Percentiles rank a stretch among this genome's conserved stretches.
phyloP scores from a whole-genome alignment of 2,888 invertebrate genomes.

The Taphrorychus bicolor region DNA sequence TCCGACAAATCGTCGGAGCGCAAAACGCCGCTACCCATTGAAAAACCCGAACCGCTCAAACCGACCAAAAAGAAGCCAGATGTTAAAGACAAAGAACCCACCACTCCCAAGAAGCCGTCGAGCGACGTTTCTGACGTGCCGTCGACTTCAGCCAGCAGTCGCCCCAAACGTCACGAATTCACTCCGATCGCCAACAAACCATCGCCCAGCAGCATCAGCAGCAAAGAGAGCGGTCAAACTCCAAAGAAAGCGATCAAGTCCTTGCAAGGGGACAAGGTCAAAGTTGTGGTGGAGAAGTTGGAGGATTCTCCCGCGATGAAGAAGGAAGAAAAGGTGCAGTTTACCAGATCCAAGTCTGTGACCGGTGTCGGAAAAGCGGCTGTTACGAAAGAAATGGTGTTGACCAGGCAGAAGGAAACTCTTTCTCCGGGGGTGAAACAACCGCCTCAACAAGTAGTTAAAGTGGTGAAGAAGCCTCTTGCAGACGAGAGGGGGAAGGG shows the following conservation, averaged over 20 bases:
- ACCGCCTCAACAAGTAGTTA: neutral
- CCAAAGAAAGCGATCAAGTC: constrained; percentile 55
- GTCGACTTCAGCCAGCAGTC: constrained; percentile 29
- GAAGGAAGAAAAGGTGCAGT: constrained; percentile 55
- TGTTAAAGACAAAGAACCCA: constrained; percentile 25
- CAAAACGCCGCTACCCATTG: constrained; percentile 28
- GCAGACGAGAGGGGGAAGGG: constrained; percentile 7
- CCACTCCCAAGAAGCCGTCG: constrained; percentile 33
- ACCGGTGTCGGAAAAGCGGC: neutral
- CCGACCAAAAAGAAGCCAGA: constrained; percentile 28
- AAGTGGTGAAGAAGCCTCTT: constrained; percentile 10
- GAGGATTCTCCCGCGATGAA: constrained; percentile 43
- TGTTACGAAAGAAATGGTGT: constrained; percentile 13
- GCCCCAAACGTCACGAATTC: constrained; percentile 50
- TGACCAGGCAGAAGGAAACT: constrained; percentile 41
- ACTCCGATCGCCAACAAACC: too few relatives aligned
- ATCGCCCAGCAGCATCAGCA: too few relatives aligned
- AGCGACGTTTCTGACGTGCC: constrained; percentile 50
- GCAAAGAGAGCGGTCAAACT: too few relatives aligned
- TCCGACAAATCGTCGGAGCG: constrained; percentile 36
- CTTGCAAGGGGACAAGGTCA: constrained; percentile 49
- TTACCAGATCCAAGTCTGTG: constrained; percentile 53
- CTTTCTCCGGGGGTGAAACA: neutral
- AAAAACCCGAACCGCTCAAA: constrained; percentile 30
- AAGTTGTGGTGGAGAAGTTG: constrained; percentile 55